phyloP scores from a whole-genome alignment of 2,113 vertebrate species.

The Micronisus gabar region DNA sequence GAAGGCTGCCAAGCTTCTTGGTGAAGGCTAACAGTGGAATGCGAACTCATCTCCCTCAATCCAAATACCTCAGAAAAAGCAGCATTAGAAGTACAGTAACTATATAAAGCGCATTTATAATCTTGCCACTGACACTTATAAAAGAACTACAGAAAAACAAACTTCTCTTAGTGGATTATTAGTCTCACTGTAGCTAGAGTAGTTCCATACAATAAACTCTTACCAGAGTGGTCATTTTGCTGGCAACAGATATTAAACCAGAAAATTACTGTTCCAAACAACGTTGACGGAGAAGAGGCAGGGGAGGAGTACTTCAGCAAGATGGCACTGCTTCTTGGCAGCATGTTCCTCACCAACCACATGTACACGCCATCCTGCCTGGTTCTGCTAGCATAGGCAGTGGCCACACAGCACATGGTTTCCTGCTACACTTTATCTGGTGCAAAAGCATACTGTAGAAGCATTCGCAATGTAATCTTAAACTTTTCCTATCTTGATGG shows the following conservation, averaged over 20 bases:
- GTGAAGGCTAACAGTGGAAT: not conserved
- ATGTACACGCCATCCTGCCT: rapidly evolving
- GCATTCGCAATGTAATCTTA: not conserved
- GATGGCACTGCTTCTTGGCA: not conserved
- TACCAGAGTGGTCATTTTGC: not conserved
- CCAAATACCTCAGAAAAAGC: not conserved
- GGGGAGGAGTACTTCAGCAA: not conserved
- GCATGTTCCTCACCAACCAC: not conserved
- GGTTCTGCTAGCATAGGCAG: not conserved
- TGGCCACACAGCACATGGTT: not conserved
- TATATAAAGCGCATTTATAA: not conserved
- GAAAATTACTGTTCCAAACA: not conserved
- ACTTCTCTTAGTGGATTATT: not conserved
- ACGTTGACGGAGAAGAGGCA: not conserved
- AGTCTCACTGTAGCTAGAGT: not conserved
- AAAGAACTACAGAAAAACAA: not conserved
- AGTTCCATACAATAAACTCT: not conserved
- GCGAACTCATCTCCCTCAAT: not conserved
- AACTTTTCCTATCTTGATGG: not conserved
- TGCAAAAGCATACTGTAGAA: not conserved
- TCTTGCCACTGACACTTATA: not conserved
- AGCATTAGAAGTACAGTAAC: not conserved
- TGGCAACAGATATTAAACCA: not conserved
- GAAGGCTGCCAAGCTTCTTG: not conserved
- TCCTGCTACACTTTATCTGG: not conserved